Evolutionary conservation across 2,113 vertebrate genomes (phyloP).

Genomic region (Campylomormyrus tamandua): DNA sequence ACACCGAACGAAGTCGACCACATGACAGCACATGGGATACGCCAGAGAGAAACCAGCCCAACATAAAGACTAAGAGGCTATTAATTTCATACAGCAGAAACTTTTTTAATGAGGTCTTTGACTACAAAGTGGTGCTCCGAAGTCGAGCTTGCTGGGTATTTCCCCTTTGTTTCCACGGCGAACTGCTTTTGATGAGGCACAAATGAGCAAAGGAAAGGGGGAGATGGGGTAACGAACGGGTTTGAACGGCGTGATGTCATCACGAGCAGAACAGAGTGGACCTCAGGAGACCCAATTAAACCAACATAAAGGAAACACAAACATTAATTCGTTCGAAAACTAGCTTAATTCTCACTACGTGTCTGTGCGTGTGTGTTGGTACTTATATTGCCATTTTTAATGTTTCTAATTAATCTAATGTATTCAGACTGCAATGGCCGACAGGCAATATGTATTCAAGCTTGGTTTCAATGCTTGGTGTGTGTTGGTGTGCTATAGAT

Average conservation of each 20-base stretch:
- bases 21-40: background rate
- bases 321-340: slow-evolving; percentile 30
- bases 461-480: background rate
- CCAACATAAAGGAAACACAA: slow-evolving; percentile 39
- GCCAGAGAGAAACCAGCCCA: background rate
- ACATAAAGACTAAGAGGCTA: background rate
- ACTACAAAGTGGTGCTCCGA: background rate
- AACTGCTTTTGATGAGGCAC: slow-evolving; percentile 38
- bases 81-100: background rate
- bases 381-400: background rate
- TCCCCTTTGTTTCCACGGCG: background rate
- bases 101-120: background rate
- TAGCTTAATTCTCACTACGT: background rate
- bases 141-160: background rate
- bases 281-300: slow-evolving; percentile 46
- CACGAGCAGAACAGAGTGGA: slow-evolving; percentile 28
- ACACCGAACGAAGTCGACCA: background rate
- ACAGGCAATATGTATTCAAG: background rate
- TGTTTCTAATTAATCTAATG: background rate
- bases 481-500: background rate
- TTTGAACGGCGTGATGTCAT: slow-evolving; percentile 33
- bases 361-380: background rate
- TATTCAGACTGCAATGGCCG: background rate
- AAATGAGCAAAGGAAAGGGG: slow-evolving; percentile 39
- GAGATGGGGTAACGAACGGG: slow-evolving; percentile 29